phyloP scores from a whole-genome alignment of 2,113 vertebrate species.

The Pterocles orientalis region DNA sequence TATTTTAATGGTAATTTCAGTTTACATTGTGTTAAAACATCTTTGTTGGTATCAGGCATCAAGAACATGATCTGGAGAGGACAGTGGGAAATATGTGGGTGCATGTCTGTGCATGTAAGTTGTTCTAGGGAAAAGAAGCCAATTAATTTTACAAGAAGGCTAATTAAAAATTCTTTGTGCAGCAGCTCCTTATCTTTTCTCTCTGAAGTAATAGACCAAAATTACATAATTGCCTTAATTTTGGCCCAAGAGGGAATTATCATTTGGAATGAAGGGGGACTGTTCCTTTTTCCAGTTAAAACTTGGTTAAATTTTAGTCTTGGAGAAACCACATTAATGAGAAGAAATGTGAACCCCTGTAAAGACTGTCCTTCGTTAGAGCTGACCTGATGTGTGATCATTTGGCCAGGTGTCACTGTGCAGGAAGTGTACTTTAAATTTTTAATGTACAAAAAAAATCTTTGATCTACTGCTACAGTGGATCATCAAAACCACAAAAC shows the following conservation, averaged over 20 bases:
- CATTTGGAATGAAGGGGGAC: neutral
- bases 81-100: neutral
- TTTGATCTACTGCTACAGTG: neutral
- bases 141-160: conserved; percentile 15
- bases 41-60: neutral
- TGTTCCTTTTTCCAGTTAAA: neutral
- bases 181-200: neutral
- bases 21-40: neutral
- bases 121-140: neutral
- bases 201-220: neutral
- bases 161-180: conserved; percentile 2
- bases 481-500: neutral
- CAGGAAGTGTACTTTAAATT: neutral
- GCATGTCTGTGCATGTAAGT: neutral
- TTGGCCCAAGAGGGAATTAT: neutral
- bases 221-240: conserved; percentile 16
- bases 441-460: neutral
- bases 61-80: neutral
- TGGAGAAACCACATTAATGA: neutral
- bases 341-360: neutral
- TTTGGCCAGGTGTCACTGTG: neutral
- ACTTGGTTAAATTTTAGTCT: neutral
- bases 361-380: neutral
- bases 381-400: neutral
- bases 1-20: neutral